These are phyloP conservation scores for Psophia crepitans DNA, from an alignment of 2,113 vertebrate genomes.

Conservation along the genomic window DNA sequence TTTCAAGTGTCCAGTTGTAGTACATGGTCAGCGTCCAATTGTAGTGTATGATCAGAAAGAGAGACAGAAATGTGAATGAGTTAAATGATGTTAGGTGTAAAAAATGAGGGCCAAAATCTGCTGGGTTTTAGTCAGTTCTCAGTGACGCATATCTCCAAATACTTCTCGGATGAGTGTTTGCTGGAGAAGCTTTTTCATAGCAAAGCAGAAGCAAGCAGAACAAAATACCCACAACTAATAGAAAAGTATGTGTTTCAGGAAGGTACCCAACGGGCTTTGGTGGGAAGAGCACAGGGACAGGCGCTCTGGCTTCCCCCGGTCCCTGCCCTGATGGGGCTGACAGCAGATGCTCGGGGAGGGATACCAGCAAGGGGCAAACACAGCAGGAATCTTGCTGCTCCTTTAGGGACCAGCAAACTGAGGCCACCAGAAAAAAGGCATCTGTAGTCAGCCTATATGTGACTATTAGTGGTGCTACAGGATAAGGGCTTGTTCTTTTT, in stretches of 20 bases:
- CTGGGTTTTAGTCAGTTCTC: background rate
- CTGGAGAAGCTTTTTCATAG: background rate
- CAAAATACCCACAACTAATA: rapidly evolving
- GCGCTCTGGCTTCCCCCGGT: background rate
- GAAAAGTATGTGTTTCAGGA: background rate
- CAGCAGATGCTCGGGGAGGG: background rate
- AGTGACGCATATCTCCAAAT: background rate
- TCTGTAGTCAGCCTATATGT: background rate
- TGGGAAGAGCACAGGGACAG: background rate
- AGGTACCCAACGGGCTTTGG: background rate
- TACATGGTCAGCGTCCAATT: background rate
- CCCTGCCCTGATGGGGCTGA: background rate
- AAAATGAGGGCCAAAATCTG: background rate
- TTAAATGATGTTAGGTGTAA: background rate
- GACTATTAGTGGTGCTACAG: background rate
- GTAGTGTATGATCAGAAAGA: background rate
- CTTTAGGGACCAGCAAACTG: background rate
- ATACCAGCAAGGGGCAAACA: background rate
- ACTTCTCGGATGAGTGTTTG: background rate
- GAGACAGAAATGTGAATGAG: background rate
- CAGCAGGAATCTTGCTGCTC: background rate
- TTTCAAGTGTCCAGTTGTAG: background rate
- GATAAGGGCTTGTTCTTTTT: background rate
- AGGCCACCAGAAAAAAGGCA: background rate
- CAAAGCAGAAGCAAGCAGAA: background rate